Base-by-base conservation (phyloP, 2,888 invertebrate genomes). In the Phalera bucephala region DNA sequence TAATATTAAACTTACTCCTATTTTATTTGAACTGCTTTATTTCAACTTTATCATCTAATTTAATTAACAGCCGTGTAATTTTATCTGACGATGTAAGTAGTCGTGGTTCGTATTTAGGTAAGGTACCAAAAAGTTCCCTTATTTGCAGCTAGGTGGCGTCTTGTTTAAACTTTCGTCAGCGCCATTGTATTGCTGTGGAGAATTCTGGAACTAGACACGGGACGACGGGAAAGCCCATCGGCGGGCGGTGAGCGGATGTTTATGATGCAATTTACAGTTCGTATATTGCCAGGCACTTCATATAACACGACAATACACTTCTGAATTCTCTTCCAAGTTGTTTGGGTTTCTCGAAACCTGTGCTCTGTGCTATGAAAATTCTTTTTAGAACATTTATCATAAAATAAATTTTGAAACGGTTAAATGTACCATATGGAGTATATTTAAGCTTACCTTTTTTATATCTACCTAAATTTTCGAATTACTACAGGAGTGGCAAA, bases 261-360 rank as follows among this genome's bases (percentile, higher is more conserved):
- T 86, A 85, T 76, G 82, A 80, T 72, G 81, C 81, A 80, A 82
- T 86, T 86, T 80, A 80, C 80, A 80, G 79, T 79, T 73, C 73
- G 76, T 83, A 81, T 82, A 84, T 80, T 80, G 73, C 78, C 60
- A 74, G 70, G 62, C 75, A 81, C 79, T 82, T 82, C 77, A 81
- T 79, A 75, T 76, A 80, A 77, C 74, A 75, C 70, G 73, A 76
- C 73, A 76, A 78, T 78, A 79, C 70, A 75, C 72, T 71, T 64
- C 64, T 66, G 65, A 71, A 75, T 76, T 78, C 62, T 58, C 61
- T 72, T 67, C 63, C 54, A 60, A 52, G 57, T 62, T 56, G 61
- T 68, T 62, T 61, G 47, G 50, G 57, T 56, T 60, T 59, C 58
- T 59, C 56, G 51, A 52, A 64, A 66, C 58, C 49, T 58, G 55